A percentile compares a stretch with the other conserved stretches of the same genome.
These are phyloP conservation scores for Zaprionus tsacasi DNA, from an alignment of 1,140 invertebrate genomes.

Conservation along the genomic window DNA sequence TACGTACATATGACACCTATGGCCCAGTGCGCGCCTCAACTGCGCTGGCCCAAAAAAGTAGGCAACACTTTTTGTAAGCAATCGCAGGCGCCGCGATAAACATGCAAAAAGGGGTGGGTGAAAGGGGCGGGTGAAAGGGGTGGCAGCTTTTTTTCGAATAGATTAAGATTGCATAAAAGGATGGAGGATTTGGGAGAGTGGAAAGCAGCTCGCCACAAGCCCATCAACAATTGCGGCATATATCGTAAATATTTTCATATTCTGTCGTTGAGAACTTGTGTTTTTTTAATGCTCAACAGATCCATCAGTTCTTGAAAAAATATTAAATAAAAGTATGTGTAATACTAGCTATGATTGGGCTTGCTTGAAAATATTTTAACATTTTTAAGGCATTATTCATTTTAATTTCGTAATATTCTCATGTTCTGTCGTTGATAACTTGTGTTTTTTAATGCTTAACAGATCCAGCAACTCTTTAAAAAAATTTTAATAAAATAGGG, in stretches of 20 bases:
- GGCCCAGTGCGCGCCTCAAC: constrained; percentile 62
- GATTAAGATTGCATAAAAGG: not conserved
- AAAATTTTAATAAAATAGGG: no score
- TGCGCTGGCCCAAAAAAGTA: constrained; percentile 40
- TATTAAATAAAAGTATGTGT: not conserved
- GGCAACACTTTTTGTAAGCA: constrained; percentile 49
- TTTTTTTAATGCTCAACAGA: not conserved
- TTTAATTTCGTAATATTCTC: no score
- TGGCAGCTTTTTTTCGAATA: not conserved
- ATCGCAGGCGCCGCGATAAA: constrained; percentile 31
- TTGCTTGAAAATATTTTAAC: not conserved
- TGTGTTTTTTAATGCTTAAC: no score
- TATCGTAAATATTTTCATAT: constrained; percentile 14
- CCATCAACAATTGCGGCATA: constrained; percentile 16
- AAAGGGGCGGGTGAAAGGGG: no score
- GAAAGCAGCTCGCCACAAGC: constrained; percentile 7
- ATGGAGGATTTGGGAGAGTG: not conserved
- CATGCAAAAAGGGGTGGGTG: constrained; percentile 6
- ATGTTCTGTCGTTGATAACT: no score
- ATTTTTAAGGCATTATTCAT: no score
- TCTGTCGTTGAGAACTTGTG: not conserved
- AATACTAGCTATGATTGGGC: not conserved
- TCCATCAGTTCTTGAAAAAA: not conserved
- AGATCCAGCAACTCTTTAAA: no score
- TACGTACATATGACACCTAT: constrained; percentile 72